A percentile compares a stretch with the other conserved stretches of the same genome.
phyloP scores from a whole-genome alignment of 2,113 vertebrate genomes.

The Phaethon lepturus region DNA sequence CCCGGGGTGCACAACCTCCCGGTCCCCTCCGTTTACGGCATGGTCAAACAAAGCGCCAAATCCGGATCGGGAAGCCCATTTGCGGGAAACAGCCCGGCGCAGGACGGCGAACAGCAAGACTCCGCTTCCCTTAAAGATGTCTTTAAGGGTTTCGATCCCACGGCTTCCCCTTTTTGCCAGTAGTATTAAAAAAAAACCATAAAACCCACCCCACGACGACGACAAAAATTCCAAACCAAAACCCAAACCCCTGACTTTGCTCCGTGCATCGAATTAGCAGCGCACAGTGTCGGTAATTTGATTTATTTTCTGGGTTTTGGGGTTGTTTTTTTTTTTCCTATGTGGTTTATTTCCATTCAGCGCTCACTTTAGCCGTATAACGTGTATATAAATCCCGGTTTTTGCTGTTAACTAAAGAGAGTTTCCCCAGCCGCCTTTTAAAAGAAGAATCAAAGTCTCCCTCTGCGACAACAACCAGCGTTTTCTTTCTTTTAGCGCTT shows the following conservation, averaged over 20 bases:
- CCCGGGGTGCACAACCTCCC: conserved; percentile 87
- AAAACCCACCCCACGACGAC: too few relatives aligned
- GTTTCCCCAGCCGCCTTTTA: background rate
- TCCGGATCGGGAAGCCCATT: conserved; percentile 86
- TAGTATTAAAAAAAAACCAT: conserved; percentile 58
- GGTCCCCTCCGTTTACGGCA: conserved; percentile 85
- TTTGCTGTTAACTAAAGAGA: background rate
- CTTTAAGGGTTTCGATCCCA: conserved; percentile 97
- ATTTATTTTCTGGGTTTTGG: background rate
- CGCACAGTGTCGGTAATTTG: background rate
- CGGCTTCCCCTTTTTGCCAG: conserved; percentile 95
- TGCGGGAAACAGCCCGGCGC: conserved; percentile 87
- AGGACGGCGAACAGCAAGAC: conserved; percentile 83
- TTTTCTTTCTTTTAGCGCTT: background rate
- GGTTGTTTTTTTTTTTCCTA: background rate
- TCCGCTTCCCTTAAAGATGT: conserved; percentile 93
- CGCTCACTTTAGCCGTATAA: conserved; percentile 26
- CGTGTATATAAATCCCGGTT: conserved; percentile 32
- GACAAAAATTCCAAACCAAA: too few relatives aligned
- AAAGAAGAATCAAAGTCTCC: background rate
- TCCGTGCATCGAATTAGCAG: background rate
- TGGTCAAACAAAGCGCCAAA: conserved; percentile 85
- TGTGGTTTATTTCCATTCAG: background rate
- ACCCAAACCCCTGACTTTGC: background rate
- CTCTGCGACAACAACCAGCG: background rate